Conservation (phyloP, 2,797 vertebrate genomes). For the Danio aesculapii region DNA sequence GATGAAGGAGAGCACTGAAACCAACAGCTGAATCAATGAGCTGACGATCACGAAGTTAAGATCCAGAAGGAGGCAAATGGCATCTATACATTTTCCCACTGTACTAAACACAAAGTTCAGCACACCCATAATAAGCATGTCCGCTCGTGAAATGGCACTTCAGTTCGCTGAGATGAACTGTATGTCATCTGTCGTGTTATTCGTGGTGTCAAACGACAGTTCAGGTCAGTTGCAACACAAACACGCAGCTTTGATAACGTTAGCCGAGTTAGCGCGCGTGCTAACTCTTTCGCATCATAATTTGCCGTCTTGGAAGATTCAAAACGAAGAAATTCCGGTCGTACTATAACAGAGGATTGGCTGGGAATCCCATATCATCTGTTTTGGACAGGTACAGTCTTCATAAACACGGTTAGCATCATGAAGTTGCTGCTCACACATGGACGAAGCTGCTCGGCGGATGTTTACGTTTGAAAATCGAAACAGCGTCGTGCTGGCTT, state of each 20-base stretch:
- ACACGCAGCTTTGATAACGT: slow-evolving; percentile 12
- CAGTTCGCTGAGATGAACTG: not conserved
- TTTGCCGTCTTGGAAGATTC: not conserved
- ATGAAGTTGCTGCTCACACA: slow-evolving; percentile 15
- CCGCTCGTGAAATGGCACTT: not conserved
- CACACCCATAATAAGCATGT: slow-evolving; percentile 70
- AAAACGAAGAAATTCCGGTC: not conserved
- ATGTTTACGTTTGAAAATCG: slow-evolving; percentile 78
- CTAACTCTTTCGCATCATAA: slow-evolving; percentile 33
- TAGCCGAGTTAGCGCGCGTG: slow-evolving; percentile 24
- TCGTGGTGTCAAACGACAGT: not conserved
- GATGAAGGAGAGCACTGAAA: slow-evolving; percentile 80
- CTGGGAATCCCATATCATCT: not conserved
- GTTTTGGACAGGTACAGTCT: not conserved
- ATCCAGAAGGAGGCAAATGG: slow-evolving; percentile 84
- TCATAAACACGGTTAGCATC: not conserved
- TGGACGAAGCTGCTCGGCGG: slow-evolving; percentile 59
- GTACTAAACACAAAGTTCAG: slow-evolving; percentile 74
- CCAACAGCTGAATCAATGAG: slow-evolving; percentile 79
- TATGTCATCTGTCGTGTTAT: not conserved
- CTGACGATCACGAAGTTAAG: slow-evolving; percentile 90
- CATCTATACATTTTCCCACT: slow-evolving; percentile 75
- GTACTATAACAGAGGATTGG: not conserved
- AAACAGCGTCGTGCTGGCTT: not conserved
- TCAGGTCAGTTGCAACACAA: not conserved